Percentiles rank a stretch among this genome's conserved stretches.
phyloP scores from a whole-genome alignment of 2,888 invertebrate genomes.

The Steromphala cineraria region DNA sequence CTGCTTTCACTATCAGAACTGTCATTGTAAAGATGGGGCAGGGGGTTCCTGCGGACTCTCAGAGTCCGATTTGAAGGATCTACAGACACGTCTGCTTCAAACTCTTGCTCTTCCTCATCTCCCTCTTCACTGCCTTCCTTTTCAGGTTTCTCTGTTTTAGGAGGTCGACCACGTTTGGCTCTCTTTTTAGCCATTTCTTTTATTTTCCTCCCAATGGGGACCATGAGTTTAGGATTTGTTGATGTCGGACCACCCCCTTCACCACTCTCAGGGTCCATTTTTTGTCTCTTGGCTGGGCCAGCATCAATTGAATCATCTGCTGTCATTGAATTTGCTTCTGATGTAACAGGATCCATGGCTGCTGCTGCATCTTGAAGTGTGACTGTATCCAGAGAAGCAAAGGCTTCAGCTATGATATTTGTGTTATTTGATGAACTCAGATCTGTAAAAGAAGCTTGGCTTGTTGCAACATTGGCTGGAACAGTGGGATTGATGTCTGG shows the following conservation, averaged over 20 bases:
- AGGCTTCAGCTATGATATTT: not conserved
- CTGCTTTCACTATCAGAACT: not conserved
- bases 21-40: not conserved
- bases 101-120: not conserved
- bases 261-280: too few species aligned
- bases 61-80: slow-evolving; percentile 1
- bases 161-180: not conserved
- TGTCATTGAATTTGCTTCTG: not conserved
- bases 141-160: not conserved
- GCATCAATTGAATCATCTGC: not conserved
- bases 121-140: not conserved
- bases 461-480: too few species aligned
- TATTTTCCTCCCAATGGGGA: not conserved
- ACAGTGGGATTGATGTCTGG: not conserved
- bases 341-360: not conserved
- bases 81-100: not conserved
- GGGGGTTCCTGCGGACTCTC: not conserved
- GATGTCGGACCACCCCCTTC: not conserved
- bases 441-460: not conserved
- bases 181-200: slow-evolving; percentile 1
- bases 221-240: not conserved
- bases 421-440: not conserved
- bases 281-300: not conserved
- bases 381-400: not conserved
- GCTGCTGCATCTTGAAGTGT: not conserved